Evolutionary conservation across 2,113 vertebrate species (phyloP).

Genomic region (Taxidea taxus): DNA sequence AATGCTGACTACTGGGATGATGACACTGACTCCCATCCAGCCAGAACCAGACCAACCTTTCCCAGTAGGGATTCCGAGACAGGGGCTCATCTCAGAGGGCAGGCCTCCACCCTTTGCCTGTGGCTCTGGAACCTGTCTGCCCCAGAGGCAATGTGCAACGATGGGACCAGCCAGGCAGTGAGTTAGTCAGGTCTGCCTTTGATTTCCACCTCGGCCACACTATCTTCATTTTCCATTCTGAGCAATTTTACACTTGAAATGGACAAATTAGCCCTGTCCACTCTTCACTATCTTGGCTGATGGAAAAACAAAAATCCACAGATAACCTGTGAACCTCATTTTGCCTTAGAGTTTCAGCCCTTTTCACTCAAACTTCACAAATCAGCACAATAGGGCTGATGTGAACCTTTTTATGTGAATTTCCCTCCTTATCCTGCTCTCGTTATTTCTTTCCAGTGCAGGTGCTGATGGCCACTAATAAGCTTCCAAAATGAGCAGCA

Average conservation of each 20-base stretch:
- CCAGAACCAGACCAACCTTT: background rate
- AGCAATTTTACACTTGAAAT: background rate
- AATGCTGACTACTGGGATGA: background rate
- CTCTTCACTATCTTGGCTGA: background rate
- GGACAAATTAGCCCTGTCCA: background rate
- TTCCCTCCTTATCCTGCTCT: background rate
- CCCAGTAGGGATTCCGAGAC: background rate
- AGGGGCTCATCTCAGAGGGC: too few species aligned
- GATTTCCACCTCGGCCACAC: background rate
- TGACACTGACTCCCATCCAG: background rate
- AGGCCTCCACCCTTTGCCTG: too few species aligned
- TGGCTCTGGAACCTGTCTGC: background rate
- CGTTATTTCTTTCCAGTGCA: background rate
- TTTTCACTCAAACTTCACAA: background rate
- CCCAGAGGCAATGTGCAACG: background rate
- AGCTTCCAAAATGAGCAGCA: background rate
- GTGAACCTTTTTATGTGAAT: background rate
- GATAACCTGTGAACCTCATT: background rate
- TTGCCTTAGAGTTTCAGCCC: background rate
- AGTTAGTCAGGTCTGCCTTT: background rate
- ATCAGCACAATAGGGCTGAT: background rate
- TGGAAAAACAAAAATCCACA: slow-evolving; percentile 1
- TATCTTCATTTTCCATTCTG: background rate
- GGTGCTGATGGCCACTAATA: background rate
- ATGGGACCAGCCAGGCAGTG: background rate